Evolutionary conservation across 2,888 invertebrate genomes (phyloP), one percentile per base, ranked within the genome.

Genomic region (Hemistola chrysoprasaria): DNA sequence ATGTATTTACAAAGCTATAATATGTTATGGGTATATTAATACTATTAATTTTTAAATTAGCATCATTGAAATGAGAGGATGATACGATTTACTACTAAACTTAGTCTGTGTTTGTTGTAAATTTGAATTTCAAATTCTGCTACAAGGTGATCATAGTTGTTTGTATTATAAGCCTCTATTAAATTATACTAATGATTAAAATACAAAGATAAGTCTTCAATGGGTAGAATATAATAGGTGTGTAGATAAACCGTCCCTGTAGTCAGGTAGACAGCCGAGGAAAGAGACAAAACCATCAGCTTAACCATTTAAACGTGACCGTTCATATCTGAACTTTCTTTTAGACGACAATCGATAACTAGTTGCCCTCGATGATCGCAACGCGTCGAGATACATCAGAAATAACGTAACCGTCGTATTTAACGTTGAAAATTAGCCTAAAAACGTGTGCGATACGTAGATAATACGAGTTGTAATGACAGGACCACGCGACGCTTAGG

Each of bases 371-470:
- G 46, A 50, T 42, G 44, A 56, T 57, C 58, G 45, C 50, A 45
- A 16, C 4, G 16, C 16, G 53, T 59, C 40, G 52, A 40, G 54
- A 58, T 61, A 52, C 48, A 31, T 37, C 40, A 11, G 46, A 64
- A 62, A 60, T 48, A 56, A 65, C 53, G 43, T 47, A 63, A 80
- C 85, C 81, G 88, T 82, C 67, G 87, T 51, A 66, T 62, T 65
- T 60, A 72, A 75, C 85, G 84, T 69, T 63, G 82, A 87, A 88
- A 87, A 86, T 67, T 83, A 86, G 78, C 84, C 85, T 75, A 79
- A 76, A 85, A 75, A 73, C 75, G 78, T 88, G 85, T 87, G 86
- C 82, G 62, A 79, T 81, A 86, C 73, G 74, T 82, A 68, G 69
- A 75, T 77, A 63, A 71, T 74, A 64, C 62, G 63, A 65, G 68